Percentiles rank a stretch among this genome's conserved stretches.
Evolutionary conservation across 35 echinoderm and acorn worm genomes (phyloP).

Genomic region (Eucidaris tribuloides): DNA sequence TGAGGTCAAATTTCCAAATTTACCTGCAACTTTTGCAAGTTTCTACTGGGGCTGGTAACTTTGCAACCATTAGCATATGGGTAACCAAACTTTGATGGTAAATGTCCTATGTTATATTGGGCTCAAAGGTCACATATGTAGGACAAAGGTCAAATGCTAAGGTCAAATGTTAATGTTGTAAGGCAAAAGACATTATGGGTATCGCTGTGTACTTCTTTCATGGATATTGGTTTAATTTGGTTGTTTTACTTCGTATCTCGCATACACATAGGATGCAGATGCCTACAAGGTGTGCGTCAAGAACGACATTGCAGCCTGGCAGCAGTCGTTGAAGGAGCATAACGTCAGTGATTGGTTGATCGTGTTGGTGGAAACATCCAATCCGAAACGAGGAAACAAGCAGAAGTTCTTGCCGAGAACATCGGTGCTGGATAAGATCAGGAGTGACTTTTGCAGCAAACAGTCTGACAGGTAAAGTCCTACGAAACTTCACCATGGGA

Average conservation of each 20-base stretch:
- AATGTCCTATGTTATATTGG: too few relatives aligned
- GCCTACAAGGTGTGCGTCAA: conserved; percentile 92
- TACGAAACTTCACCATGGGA: neutral
- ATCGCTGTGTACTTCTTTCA: neutral
- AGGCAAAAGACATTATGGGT: neutral
- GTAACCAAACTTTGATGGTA: too few relatives aligned
- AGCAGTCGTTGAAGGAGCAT: conserved; percentile 65
- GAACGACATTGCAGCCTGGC: conserved; percentile 87
- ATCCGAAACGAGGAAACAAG: conserved; percentile 83
- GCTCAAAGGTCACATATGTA: too few relatives aligned
- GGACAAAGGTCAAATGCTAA: too few relatives aligned
- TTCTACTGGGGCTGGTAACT: too few relatives aligned
- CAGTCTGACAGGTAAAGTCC: conserved; percentile 76
- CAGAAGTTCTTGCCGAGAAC: conserved; percentile 80
- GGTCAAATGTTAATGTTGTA: neutral
- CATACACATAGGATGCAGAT: conserved; percentile 79
- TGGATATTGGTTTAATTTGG: neutral
- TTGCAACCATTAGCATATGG: too few relatives aligned
- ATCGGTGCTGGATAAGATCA: conserved; percentile 92
- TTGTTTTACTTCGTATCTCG: neutral
- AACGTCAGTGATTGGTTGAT: conserved; percentile 97
- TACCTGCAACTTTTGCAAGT: too few relatives aligned
- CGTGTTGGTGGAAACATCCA: conserved; percentile 89
- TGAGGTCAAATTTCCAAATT: too few relatives aligned
- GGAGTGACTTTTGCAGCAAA: conserved; percentile 92